phyloP scores from a whole-genome alignment of 2,113 vertebrate genomes.

The Madoqua kirkii region DNA sequence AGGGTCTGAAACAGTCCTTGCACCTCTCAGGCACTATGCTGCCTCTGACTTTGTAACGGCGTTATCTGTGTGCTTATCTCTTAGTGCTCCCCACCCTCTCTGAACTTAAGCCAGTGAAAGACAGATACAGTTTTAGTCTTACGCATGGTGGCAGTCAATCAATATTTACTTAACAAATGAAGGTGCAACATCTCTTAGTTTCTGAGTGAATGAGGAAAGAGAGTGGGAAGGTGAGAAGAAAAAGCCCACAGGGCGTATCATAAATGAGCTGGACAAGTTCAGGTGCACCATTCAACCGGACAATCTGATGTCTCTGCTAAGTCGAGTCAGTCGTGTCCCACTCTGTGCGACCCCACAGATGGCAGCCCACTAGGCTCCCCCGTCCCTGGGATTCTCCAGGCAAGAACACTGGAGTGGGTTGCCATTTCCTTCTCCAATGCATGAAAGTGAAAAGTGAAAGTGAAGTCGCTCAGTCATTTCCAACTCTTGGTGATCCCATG shows the following conservation, averaged over 20 bases:
- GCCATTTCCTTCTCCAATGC: too few species aligned
- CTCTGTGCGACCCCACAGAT: too few species aligned
- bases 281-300: background rate
- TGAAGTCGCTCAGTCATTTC: too few species aligned
- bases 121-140: background rate
- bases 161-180: background rate
- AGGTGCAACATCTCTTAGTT: background rate
- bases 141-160: background rate
- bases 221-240: background rate
- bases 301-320: background rate
- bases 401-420: too few species aligned
- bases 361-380: too few species aligned
- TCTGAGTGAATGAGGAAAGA: background rate
- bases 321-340: too few species aligned
- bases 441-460: too few species aligned
- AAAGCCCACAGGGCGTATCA: background rate
- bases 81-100: too few species aligned
- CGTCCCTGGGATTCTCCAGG: too few species aligned
- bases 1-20: background rate
- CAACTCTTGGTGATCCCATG: rapidly evolving
- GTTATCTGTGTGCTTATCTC: background rate
- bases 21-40: background rate
- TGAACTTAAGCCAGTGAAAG: background rate
- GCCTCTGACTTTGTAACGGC: background rate
- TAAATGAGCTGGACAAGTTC: background rate